Evolutionary conservation across 2,113 vertebrate species (phyloP), one percentile per base, ranked within the genome.

Genomic region (Hypocryptadius cinnamomeus): DNA sequence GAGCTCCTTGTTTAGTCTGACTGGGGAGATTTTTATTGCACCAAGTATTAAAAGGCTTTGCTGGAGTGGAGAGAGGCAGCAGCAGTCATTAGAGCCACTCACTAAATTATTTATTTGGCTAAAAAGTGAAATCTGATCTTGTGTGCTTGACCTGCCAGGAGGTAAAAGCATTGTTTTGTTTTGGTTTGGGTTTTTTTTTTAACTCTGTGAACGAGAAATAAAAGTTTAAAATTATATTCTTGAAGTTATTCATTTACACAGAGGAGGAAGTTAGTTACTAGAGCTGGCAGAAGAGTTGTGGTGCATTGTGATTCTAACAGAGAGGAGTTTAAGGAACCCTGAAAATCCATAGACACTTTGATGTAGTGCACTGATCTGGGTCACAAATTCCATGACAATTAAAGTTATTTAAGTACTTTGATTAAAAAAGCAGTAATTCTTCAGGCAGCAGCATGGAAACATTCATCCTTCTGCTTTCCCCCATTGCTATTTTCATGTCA

Each of bases 51-150:
- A 83, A 84, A 93, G 69, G 88, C 73, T 84, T 51, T 40, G 82
- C 82, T 11, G 3, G 72, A 47, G 79, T 5, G 22, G 51, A n/a
- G 89, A 33, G 60, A 77, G 56, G 91, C 71, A 31, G 35, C 81
- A 50, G 85, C 54, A 42, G 93, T 82, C 79, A 79, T 83, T 74
- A 82, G 81, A 94, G 83, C 86, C 5, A 15, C 89, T 89, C 44
- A 19, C 68, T 94, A 40, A 61, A 94, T 96, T 87, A 95, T 94
- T 96, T 92, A 93, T 93, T 73, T 85, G 72, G 79, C 85, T 94
- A 79, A 94, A 91, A 93, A 82, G 68, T 77, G 94, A 87, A 92
- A 96, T 31, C 39, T 68, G 94, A 96, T 92, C 89, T 51, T 27
- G 59, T 51, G 63, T 66, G 80, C 68, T 51, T 88, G 95, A 93